These are phyloP conservation scores for Gymnoscopelus microlampas DNA, from an alignment of 2,797 vertebrate genomes.

Conservation along the genomic window DNA sequence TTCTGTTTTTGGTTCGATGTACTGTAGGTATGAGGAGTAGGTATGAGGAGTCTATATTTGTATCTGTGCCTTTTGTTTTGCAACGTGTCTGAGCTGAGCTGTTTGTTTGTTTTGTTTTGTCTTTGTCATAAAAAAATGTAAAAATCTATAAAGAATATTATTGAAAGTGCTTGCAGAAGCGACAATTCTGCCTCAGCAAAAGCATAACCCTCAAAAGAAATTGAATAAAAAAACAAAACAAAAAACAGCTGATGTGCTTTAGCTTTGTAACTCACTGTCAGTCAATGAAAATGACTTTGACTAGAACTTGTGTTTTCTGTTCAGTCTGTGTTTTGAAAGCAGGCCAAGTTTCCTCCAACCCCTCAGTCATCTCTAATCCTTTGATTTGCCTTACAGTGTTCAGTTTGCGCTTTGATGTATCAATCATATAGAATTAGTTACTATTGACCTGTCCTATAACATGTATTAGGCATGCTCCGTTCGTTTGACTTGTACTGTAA, in stretches of 20 bases:
- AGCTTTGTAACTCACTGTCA: slow-evolving; percentile 38
- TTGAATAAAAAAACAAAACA: too few species aligned
- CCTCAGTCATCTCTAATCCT: slow-evolving; percentile 41
- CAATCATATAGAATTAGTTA: slow-evolving; percentile 52
- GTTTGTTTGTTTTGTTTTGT: too few species aligned
- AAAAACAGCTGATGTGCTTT: not conserved
- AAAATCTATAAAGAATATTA: too few species aligned
- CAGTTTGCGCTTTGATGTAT: slow-evolving; percentile 57
- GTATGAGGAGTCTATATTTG: too few species aligned
- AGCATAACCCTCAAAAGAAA: not conserved
- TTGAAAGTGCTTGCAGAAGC: not conserved
- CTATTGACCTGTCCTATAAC: slow-evolving; percentile 38
- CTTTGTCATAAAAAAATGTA: too few species aligned
- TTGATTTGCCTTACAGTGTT: slow-evolving; percentile 35
- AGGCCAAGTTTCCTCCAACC: slow-evolving; percentile 31
- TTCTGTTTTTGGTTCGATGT: too few species aligned
- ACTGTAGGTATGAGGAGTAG: too few species aligned
- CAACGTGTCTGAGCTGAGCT: too few species aligned
- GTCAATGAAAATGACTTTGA: slow-evolving; percentile 46
- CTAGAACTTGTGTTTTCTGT: slow-evolving; percentile 47
- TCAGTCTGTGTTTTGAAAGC: slow-evolving; percentile 29
- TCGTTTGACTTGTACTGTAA: slow-evolving; percentile 65
- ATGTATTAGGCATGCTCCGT: slow-evolving; percentile 43
- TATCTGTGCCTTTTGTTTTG: too few species aligned
- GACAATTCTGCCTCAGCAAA: not conserved